These are phyloP conservation scores for Brachirus orientalis DNA, from an alignment of 2,113 vertebrate genomes.

Conservation along the genomic window DNA sequence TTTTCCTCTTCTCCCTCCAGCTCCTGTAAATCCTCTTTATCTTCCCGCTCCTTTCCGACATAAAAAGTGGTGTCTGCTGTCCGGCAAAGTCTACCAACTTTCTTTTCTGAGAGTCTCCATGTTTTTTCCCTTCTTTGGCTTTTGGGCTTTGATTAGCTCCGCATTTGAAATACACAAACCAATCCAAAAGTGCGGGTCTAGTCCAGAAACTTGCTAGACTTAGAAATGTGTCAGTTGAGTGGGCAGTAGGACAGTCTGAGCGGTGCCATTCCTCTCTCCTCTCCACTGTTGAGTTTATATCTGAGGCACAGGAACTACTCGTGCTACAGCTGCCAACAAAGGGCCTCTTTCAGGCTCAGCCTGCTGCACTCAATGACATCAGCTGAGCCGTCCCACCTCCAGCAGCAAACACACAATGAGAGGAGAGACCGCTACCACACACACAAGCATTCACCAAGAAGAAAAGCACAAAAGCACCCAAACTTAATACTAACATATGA, in stretches of 20 bases:
- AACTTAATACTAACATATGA: conserved; percentile 2
- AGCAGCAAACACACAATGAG: conserved; percentile 77
- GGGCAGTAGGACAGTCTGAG: conserved; percentile 49
- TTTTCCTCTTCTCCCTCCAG: conserved; percentile 15
- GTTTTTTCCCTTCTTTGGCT: conserved; percentile 54
- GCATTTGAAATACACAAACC: conserved; percentile 1
- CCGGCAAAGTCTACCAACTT: conserved; percentile 69
- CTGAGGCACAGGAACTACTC: conserved; percentile 80
- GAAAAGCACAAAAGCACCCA: conserved; percentile 13
- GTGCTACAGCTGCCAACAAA: conserved; percentile 91
- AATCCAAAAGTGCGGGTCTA: conserved; percentile 24
- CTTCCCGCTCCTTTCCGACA: conserved; percentile 29
- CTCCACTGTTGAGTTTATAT: conserved; percentile 61
- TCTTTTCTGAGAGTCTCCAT: conserved; percentile 75
- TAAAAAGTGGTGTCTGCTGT: conserved; percentile 40
- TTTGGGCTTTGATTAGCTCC: conserved; percentile 40
- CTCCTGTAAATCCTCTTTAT: conserved; percentile 31
- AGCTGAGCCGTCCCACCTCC: conserved; percentile 86
- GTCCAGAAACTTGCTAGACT: conserved; percentile 17
- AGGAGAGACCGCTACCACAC: conserved; percentile 57
- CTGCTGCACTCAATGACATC: conserved; percentile 90
- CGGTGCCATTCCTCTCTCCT: conserved; percentile 73
- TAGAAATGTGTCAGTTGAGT: conserved; percentile 61
- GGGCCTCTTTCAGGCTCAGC: conserved; percentile 89
- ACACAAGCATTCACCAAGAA: conserved; percentile 60